Conservation (phyloP, 2,113 vertebrate genomes). For the Tragelaphus strepsiceros region DNA sequence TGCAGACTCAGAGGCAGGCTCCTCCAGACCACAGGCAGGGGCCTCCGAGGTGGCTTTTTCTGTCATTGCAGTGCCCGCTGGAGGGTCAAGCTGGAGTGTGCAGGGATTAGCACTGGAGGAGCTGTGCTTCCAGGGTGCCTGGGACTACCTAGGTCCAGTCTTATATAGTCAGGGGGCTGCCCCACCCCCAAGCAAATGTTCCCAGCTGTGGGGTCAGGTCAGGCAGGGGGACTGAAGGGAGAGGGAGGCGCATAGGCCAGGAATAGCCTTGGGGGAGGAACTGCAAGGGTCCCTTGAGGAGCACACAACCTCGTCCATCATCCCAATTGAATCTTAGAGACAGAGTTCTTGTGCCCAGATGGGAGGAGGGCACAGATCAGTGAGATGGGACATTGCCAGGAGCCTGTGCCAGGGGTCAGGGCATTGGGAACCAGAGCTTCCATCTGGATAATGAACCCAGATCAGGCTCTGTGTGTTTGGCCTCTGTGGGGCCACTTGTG, state of each 20-base stretch:
- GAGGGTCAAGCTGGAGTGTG: not conserved
- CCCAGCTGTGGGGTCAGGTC: conserved; percentile 76
- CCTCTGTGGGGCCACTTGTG: not conserved
- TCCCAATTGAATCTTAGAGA: not conserved
- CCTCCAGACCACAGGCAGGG: not conserved
- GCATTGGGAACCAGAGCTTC: not conserved
- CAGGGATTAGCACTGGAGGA: not conserved
- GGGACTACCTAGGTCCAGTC: not conserved
- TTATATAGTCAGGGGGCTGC: conserved; percentile 66
- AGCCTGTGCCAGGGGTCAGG: not conserved
- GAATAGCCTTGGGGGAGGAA: conserved; percentile 71
- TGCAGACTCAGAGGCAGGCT: not conserved
- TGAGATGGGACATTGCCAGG: not conserved
- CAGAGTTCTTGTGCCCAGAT: not conserved
- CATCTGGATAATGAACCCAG: not conserved
- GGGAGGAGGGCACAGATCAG: not conserved
- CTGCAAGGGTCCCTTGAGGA: conserved; percentile 48
- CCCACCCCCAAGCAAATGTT: conserved; percentile 57
- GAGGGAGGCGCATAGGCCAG: conserved; percentile 48
- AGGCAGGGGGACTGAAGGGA: conserved; percentile 39
- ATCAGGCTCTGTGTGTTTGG: not conserved
- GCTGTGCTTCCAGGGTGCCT: conserved; percentile 13
- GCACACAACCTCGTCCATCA: not conserved
- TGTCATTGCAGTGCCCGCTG: conserved; percentile 10
- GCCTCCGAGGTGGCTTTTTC: not conserved